Percentiles rank a stretch among this genome's conserved stretches.
phyloP scores from a whole-genome alignment of 1,140 invertebrate genomes.

The Temnothorax nylanderi region DNA sequence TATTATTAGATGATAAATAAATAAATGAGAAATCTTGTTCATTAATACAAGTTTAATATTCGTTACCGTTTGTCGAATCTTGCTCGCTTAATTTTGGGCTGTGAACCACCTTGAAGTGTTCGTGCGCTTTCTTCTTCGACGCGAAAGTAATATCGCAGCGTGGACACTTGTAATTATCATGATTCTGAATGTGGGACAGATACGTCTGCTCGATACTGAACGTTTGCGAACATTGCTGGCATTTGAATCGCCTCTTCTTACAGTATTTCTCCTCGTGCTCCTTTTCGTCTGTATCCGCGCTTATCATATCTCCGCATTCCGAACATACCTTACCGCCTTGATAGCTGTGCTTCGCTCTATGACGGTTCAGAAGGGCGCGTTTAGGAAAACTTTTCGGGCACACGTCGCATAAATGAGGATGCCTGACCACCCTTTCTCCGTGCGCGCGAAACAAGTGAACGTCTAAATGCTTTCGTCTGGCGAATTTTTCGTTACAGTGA shows the following conservation, averaged over 20 bases:
- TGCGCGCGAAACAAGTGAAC: slow-evolving; percentile 80
- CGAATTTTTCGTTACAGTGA: slow-evolving; percentile 81
- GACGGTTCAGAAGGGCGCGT: slow-evolving; percentile 77
- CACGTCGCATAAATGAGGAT: slow-evolving; percentile 75
- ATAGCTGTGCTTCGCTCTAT: slow-evolving; percentile 78
- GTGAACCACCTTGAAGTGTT: slow-evolving; percentile 74
- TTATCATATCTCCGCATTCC: slow-evolving; percentile 79
- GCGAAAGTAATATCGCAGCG: slow-evolving; percentile 80
- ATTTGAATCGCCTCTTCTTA: slow-evolving; percentile 78
- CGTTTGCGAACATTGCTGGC: slow-evolving; percentile 78
- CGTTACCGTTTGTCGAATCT: slow-evolving; percentile 71
- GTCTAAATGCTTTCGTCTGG: slow-evolving; percentile 79
- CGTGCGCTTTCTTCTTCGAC: slow-evolving; percentile 77
- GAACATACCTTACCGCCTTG: slow-evolving; percentile 79
- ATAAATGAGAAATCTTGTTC: not conserved
- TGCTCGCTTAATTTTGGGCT: slow-evolving; percentile 68
- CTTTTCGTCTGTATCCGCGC: slow-evolving; percentile 66
- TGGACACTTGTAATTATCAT: slow-evolving; percentile 81
- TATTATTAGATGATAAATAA: slow-evolving; percentile 50
- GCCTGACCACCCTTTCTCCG: slow-evolving; percentile 76
- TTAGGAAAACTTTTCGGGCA: slow-evolving; percentile 80
- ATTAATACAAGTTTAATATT: slow-evolving; percentile 26
- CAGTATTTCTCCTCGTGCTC: slow-evolving; percentile 77
- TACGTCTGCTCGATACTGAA: slow-evolving; percentile 82
- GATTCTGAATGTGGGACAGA: slow-evolving; percentile 81